Percentiles rank a stretch among this genome's conserved stretches.
Conservation (phyloP, 2,797 vertebrate genomes). For the Eurystomus glaucurus region DNA sequence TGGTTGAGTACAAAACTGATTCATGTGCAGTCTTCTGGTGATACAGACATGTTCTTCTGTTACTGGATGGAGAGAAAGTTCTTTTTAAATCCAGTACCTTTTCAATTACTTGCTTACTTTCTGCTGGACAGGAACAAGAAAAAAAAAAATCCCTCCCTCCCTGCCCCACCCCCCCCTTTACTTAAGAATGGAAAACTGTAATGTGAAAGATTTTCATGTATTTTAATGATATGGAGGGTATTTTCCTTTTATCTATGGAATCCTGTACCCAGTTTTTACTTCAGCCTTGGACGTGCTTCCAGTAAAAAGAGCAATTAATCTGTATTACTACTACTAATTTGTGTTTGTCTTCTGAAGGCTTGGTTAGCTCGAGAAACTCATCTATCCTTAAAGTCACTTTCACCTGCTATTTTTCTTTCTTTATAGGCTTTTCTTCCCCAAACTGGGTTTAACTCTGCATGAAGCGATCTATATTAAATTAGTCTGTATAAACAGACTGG, state of each 20-base stretch:
- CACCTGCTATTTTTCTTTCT: not conserved
- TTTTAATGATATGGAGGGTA: not conserved
- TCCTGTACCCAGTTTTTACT: not conserved
- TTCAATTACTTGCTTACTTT: not conserved
- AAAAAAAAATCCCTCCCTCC: not conserved
- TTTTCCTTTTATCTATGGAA: not conserved
- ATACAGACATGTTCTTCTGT: not conserved
- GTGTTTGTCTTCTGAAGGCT: not conserved
- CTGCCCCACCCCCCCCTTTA: not conserved
- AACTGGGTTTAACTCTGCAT: not conserved
- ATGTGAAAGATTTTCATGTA: not conserved
- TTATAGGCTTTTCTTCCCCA: not conserved
- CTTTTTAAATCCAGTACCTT: not conserved
- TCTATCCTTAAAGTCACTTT: not conserved
- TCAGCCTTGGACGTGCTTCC: not conserved
- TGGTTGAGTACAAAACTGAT: not conserved
- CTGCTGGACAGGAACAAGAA: not conserved
- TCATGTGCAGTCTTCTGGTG: not conserved
- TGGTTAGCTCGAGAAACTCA: not conserved
- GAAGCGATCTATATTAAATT: not conserved
- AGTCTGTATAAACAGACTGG: not conserved
- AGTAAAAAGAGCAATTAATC: not conserved
- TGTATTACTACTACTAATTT: not conserved
- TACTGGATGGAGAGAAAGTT: not conserved
- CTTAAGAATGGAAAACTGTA: not conserved